Conservation (phyloP, 2,888 invertebrate species). For the Idaea aversata region DNA sequence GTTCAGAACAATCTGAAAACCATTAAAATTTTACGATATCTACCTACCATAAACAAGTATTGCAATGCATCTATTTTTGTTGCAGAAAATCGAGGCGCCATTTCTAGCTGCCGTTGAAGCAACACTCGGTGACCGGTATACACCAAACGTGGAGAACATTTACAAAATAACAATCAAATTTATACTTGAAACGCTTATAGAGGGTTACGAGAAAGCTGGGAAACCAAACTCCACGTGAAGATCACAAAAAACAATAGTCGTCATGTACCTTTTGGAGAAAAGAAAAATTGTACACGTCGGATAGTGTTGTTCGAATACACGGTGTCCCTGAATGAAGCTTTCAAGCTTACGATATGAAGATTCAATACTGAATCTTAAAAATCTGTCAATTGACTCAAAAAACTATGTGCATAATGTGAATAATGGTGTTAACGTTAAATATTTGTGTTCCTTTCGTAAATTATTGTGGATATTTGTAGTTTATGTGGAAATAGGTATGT, state of each 20-base stretch:
- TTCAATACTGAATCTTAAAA: background rate
- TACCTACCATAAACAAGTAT: background rate
- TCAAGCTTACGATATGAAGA: background rate
- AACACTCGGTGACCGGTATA: slow-evolving; percentile 93
- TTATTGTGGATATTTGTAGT: slow-evolving; percentile 4
- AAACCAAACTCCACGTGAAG: slow-evolving; percentile 56
- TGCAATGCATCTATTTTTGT: slow-evolving; percentile 17
- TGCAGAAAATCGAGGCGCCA: slow-evolving; percentile 93
- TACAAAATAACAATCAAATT: slow-evolving; percentile 95
- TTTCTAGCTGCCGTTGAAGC: slow-evolving; percentile 92
- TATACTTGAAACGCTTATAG: slow-evolving; percentile 91
- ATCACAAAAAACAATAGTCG: slow-evolving; percentile 10
- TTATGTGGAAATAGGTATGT: background rate
- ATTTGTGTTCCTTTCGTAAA: slow-evolving; percentile 4
- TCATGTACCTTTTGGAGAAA: slow-evolving; percentile 7
- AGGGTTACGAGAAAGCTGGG: slow-evolving; percentile 84
- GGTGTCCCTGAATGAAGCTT: background rate
- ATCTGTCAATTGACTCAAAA: slow-evolving; percentile 4
- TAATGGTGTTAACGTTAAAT: background rate
- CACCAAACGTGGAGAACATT: slow-evolving; percentile 93
- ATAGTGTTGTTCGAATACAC: background rate
- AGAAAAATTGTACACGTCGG: slow-evolving; percentile 1
- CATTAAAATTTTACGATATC: background rate
- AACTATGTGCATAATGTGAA: background rate
- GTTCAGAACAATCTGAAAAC: background rate